A percentile compares a stretch with the other conserved stretches of the same genome.
Conservation (phyloP, 1,140 invertebrate species). For the Holotrichia oblita region DNA sequence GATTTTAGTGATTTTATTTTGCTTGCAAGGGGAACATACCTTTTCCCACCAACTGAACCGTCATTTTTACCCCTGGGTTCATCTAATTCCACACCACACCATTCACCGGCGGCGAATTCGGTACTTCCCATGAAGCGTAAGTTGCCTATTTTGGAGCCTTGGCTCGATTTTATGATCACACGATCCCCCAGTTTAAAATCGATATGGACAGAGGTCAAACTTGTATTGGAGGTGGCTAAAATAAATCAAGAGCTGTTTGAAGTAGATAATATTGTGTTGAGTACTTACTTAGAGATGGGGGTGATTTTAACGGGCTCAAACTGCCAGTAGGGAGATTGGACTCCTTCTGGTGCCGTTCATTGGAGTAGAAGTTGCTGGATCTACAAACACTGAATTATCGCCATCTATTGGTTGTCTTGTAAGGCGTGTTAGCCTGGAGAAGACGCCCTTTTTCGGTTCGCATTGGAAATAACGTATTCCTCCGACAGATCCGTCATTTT, state of each 20-base stretch:
- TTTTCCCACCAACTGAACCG: slow-evolving; percentile 88
- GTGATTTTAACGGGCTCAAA: slow-evolving; percentile 60
- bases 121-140: slow-evolving; percentile 85
- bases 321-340: slow-evolving; percentile 64
- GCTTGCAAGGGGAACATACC: slow-evolving; percentile 62
- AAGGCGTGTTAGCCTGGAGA: slow-evolving; percentile 88
- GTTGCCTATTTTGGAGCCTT: slow-evolving; percentile 88
- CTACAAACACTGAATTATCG: slow-evolving; percentile 54
- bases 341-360: slow-evolving; percentile 52
- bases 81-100: slow-evolving; percentile 95
- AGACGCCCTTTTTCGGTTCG: slow-evolving; percentile 91
- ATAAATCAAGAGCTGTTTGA: not conserved
- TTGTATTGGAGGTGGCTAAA: slow-evolving; percentile 72
- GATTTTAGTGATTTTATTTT: slow-evolving; percentile 67
- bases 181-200: slow-evolving; percentile 86
- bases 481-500: slow-evolving; percentile 96
- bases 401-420: slow-evolving; percentile 75
- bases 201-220: slow-evolving; percentile 64
- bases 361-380: slow-evolving; percentile 45
- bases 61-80: slow-evolving; percentile 96
- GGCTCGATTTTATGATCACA: slow-evolving; percentile 87
- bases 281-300: slow-evolving; percentile 60
- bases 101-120: slow-evolving; percentile 90
- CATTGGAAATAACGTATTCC: slow-evolving; percentile 95
- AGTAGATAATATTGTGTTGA: not conserved